Base-by-base conservation (phyloP, 2,113 vertebrate genomes). In the Jaculus jaculus region DNA sequence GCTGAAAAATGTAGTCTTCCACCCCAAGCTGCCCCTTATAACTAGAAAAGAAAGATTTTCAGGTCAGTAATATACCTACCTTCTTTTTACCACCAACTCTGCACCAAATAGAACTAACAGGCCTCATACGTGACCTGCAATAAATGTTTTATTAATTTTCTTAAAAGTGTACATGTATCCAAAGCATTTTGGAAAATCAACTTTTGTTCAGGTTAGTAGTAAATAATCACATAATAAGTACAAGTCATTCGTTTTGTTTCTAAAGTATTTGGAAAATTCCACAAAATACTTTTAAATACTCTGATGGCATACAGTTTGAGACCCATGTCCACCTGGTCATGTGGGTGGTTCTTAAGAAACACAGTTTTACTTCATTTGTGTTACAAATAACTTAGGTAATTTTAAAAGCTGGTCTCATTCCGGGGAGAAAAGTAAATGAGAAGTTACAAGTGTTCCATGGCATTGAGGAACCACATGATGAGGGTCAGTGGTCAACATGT, bases 191-290 rank as follows among this genome's bases (percentile, higher is more conserved):
- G 47, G 69, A 75, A 18, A 77, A 23, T 34, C 39, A 77, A 72
- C 58, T 68, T 51, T 71, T 65, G 87, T 21, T 58, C 7, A 28
- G 15, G 20, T 47, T 60, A 74, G 7, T 65, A 87, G 69, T 60
- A 73, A 80, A 37, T 80, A 84, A 90, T 61, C 73, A 93, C 17
- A 42, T 34, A 85, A 61, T 65, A 90, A 89, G 20, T 9, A 69
- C 51, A 82, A 72, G 21, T 68, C 51, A 28, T 6, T 39, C 79
- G 54, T 92, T 89, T 81, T 80, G 90, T 12, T 92, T 90, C 68
- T 37, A 71, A 90, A 85, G 39, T 75, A 87, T 74, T 80, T 84
- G 37, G 84, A 90, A 94, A 89, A 90, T 71, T 78, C 61, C 54
- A 82, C 63, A 78, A 96, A 84, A 69, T 39, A 58, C 39, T 79